Conservation (phyloP, 2,113 vertebrate genomes). For the Eublepharis macularius region DNA sequence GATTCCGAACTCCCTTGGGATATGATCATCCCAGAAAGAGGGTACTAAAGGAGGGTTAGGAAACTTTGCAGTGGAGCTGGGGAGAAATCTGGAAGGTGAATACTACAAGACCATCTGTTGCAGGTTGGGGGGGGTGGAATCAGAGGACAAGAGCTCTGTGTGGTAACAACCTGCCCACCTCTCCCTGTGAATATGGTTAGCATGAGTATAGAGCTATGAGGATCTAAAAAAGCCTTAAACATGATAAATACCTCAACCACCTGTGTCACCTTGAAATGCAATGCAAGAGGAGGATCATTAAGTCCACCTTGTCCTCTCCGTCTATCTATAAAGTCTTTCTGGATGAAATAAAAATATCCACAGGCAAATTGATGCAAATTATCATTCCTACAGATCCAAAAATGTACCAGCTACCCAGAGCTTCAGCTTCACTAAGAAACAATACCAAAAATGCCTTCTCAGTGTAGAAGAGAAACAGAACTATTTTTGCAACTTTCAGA, state of each 20-base stretch:
- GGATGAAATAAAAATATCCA: neutral
- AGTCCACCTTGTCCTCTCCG: neutral
- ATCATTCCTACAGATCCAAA: neutral
- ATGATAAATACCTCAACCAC: neutral
- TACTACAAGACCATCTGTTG: too few species aligned
- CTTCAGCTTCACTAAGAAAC: neutral
- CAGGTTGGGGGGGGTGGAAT: too few species aligned
- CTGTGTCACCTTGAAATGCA: neutral
- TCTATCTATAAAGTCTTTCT: neutral
- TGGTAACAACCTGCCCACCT: neutral
- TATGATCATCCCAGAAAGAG: too few species aligned
- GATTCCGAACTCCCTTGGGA: too few species aligned
- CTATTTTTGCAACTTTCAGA: slow-evolving; percentile 14
- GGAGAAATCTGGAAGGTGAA: too few species aligned
- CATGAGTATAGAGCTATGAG: too few species aligned
- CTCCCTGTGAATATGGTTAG: neutral
- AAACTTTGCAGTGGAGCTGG: too few species aligned
- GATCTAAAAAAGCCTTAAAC: too few species aligned
- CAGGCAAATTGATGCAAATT: neutral
- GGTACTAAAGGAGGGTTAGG: too few species aligned
- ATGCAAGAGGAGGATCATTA: too few species aligned
- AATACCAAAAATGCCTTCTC: neutral
- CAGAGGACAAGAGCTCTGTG: too few species aligned
- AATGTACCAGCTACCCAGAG: neutral
- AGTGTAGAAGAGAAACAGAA: neutral